Conservation (phyloP, 2,888 invertebrate genomes). For the Erannis defoliaria region DNA sequence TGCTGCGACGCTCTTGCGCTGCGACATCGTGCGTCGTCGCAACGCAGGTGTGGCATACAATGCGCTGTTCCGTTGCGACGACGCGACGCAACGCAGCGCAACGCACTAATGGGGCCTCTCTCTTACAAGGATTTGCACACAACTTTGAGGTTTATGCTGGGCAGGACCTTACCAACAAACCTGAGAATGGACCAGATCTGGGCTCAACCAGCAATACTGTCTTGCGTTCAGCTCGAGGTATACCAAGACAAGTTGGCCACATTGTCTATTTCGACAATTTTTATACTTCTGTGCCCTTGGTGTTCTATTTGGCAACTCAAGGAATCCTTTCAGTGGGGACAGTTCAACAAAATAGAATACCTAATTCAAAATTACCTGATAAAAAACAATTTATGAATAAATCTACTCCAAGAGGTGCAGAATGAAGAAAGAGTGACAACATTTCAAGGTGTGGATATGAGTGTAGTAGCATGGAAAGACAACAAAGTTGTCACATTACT, state of each 20-base stretch:
- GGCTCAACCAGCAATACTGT: slow-evolving; percentile 37
- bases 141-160: slow-evolving; percentile 41
- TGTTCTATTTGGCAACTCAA: slow-evolving; percentile 27
- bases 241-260: slow-evolving; percentile 23
- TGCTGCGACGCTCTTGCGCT: too few relatives aligned
- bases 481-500: slow-evolving; percentile 46
- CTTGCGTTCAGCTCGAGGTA: slow-evolving; percentile 24
- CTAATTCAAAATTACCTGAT: slow-evolving; percentile 36
- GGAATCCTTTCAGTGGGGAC: slow-evolving; percentile 30
- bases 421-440: slow-evolving; percentile 31
- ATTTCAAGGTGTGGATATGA: slow-evolving; percentile 34
- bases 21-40: too few relatives aligned
- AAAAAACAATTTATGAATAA: slow-evolving; percentile 36
- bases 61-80: too few relatives aligned
- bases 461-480: slow-evolving; percentile 39
- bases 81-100: too few relatives aligned
- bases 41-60: too few relatives aligned
- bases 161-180: slow-evolving; percentile 17
- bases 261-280: slow-evolving; percentile 21
- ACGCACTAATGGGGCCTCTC: too few relatives aligned
- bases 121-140: too few relatives aligned
- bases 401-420: slow-evolving; percentile 29
- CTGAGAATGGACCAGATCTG: slow-evolving; percentile 34
- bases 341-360: slow-evolving; percentile 16
- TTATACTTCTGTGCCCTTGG: slow-evolving; percentile 28